A percentile compares a stretch with the other conserved stretches of the same genome.
These are phyloP conservation scores for Sesia apiformis DNA, from an alignment of 2,888 invertebrate genomes.

Conservation along the genomic window DNA sequence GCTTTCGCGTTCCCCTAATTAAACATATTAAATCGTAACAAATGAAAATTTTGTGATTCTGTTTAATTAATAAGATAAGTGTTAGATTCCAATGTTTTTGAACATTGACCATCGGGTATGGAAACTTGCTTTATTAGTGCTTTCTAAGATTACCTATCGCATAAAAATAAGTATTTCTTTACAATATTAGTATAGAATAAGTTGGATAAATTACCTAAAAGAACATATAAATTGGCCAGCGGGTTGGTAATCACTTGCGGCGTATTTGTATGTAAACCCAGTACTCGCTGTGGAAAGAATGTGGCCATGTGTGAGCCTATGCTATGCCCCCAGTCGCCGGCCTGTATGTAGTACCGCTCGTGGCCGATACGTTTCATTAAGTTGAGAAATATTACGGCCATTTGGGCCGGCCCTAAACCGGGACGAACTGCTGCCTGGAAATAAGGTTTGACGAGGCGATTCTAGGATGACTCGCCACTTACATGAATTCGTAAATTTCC, in stretches of 20 bases:
- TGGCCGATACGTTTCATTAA: conserved; percentile 81
- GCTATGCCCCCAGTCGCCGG: conserved; percentile 82
- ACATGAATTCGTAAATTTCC: too few species aligned
- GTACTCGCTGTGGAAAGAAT: conserved; percentile 72
- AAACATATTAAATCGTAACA: conserved; percentile 27
- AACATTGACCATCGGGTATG: too few species aligned
- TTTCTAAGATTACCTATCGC: too few species aligned
- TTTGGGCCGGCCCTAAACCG: conserved; percentile 74
- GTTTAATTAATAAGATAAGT: conserved; percentile 54
- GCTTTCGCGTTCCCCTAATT: conserved; percentile 11
- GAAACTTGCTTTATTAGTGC: too few species aligned
- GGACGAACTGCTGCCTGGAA: conserved; percentile 61
- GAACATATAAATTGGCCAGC: conserved; percentile 7
- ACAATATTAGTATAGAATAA: too few species aligned
- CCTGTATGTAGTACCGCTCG: conserved; percentile 79
- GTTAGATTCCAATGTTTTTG: conserved; percentile 2
- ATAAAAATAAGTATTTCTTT: too few species aligned
- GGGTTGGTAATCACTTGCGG: conserved; percentile 42
- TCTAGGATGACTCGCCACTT: too few species aligned
- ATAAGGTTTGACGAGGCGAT: too few species aligned
- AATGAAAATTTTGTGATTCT: conserved; percentile 62
- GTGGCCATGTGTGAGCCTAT: conserved; percentile 76
- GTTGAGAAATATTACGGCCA: conserved; percentile 75
- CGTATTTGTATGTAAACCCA: conserved; percentile 77
- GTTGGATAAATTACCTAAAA: conserved; percentile 26